These are phyloP conservation scores for Prinia subflava DNA, from an alignment of 2,113 vertebrate species.

Conservation along the genomic window DNA sequence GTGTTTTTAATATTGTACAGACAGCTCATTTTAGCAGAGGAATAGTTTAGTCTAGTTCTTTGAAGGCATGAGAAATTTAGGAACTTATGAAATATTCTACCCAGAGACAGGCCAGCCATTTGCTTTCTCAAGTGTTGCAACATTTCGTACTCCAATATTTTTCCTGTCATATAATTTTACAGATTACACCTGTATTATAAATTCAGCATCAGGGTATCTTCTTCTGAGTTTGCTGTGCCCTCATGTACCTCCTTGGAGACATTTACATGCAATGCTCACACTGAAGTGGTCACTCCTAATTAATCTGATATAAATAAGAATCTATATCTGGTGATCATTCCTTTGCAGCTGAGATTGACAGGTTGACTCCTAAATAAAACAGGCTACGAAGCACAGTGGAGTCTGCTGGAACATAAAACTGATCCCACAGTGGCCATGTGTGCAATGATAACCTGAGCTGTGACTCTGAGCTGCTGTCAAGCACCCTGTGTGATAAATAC, in stretches of 20 bases:
- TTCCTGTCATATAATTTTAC: neutral
- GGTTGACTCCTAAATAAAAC: neutral
- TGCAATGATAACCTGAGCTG: neutral
- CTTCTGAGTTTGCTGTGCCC: neutral
- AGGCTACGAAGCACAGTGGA: fast-evolving
- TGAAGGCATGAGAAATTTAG: neutral
- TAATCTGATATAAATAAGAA: neutral
- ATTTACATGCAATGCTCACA: neutral
- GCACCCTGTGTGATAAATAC: neutral
- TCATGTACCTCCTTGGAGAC: neutral
- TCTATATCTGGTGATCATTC: neutral
- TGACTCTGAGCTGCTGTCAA: fast-evolving
- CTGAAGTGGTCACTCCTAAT: neutral
- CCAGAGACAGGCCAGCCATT: neutral
- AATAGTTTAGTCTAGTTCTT: neutral
- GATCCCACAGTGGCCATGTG: neutral
- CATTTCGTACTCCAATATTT: neutral
- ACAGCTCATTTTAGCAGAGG: neutral
- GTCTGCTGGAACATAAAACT: neutral
- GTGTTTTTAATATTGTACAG: neutral
- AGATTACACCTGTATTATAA: neutral
- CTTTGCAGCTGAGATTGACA: neutral
- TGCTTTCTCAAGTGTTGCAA: neutral
- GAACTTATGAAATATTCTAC: neutral
- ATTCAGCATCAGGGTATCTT: neutral